These are phyloP conservation scores for Alloplasta piceator DNA, from an alignment of 2,888 invertebrate species.

Conservation along the genomic window DNA sequence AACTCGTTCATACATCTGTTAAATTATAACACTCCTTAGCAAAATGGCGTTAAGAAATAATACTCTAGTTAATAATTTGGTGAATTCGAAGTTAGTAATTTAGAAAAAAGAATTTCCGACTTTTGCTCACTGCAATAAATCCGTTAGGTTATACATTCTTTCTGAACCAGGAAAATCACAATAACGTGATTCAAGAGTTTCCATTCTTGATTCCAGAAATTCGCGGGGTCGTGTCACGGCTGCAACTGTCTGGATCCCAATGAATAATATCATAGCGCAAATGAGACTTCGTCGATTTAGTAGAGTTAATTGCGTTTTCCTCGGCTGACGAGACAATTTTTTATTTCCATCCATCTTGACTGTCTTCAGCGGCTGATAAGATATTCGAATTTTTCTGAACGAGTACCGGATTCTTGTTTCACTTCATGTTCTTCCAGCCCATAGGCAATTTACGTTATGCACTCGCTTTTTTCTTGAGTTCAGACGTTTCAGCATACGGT, in stretches of 20 bases:
- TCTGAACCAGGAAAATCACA: slow-evolving; percentile 64
- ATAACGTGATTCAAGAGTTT: slow-evolving; percentile 31
- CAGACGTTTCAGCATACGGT: background rate
- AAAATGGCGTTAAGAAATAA: too few species aligned
- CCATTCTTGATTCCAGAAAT: slow-evolving; percentile 1
- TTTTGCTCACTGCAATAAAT: slow-evolving; percentile 76
- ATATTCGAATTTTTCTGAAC: slow-evolving; percentile 4
- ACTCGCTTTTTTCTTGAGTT: background rate
- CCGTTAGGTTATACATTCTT: slow-evolving; percentile 72
- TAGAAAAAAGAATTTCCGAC: background rate
- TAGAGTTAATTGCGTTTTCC: slow-evolving; percentile 43
- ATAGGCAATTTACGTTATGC: slow-evolving; percentile 18
- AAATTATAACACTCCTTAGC: background rate
- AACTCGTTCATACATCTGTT: slow-evolving; percentile 76
- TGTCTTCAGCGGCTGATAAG: background rate
- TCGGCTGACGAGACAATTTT: slow-evolving; percentile 19
- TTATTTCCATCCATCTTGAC: slow-evolving; percentile 9
- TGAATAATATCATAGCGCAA: slow-evolving; percentile 46
- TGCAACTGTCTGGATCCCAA: slow-evolving; percentile 39
- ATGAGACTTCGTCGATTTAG: slow-evolving; percentile 31
- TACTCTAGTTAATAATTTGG: background rate
- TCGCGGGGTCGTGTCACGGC: slow-evolving; percentile 22
- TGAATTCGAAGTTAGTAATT: background rate
- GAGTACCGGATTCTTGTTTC: background rate
- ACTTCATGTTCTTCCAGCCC: slow-evolving; percentile 26